Evolutionary conservation across 2,113 vertebrate genomes (phyloP).

Genomic region (Megaceryle maxima): DNA sequence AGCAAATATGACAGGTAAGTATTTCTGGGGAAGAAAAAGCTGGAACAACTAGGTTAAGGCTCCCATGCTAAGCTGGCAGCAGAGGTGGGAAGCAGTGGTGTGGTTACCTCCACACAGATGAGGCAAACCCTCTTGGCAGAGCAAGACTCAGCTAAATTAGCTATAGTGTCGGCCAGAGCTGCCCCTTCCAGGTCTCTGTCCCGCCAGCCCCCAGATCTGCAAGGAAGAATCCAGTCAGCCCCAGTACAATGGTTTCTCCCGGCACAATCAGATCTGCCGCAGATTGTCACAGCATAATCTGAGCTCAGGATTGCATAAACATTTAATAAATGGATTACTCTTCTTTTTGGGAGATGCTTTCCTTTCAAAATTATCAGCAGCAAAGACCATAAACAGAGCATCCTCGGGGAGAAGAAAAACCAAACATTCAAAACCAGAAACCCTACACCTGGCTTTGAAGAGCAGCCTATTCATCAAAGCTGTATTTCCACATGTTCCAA

Average conservation of each 20-base stretch:
- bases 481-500: neutral
- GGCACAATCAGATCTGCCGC: neutral
- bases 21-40: neutral
- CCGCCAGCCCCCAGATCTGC: neutral
- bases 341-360: neutral
- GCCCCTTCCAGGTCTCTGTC: fast-evolving
- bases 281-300: neutral
- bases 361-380: neutral
- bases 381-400: neutral
- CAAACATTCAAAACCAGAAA: neutral
- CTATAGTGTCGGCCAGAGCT: neutral
- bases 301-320: neutral
- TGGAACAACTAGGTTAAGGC: neutral
- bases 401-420: neutral
- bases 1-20: neutral
- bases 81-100: neutral
- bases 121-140: neutral
- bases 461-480: neutral
- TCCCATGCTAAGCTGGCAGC: fast-evolving
- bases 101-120: neutral
- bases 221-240: neutral
- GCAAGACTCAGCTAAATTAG: neutral
- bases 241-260: neutral
- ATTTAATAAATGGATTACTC: neutral
- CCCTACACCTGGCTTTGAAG: neutral